phyloP scores from a whole-genome alignment of 2,113 vertebrate species.

The Anolis carolinensis region DNA sequence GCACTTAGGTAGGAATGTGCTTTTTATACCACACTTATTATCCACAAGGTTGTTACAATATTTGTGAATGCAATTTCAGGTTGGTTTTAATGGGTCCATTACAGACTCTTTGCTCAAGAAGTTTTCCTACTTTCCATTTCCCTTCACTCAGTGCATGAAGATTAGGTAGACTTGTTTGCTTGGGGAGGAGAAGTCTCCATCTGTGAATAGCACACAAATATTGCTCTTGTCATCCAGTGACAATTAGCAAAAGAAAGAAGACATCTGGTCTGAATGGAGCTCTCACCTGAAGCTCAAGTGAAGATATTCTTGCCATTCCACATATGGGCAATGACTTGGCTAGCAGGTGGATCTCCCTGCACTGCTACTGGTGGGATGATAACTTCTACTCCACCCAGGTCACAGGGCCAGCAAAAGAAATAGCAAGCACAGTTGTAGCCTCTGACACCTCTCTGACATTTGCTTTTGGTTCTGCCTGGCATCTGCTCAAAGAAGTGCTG shows the following conservation, averaged over 20 bases:
- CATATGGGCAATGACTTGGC: not conserved
- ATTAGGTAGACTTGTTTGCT: not conserved
- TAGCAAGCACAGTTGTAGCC: not conserved
- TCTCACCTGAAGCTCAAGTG: not conserved
- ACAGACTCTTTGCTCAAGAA: conserved; percentile 44
- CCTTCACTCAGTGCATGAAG: not conserved
- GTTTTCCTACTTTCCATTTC: not conserved
- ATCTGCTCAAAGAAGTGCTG: not conserved
- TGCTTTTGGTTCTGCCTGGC: too few species aligned
- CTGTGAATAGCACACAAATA: not conserved
- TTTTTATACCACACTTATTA: conserved; percentile 77
- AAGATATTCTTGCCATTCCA: not conserved
- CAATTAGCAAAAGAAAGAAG: not conserved
- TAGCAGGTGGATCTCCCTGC: not conserved
- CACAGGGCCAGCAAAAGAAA: too few species aligned
- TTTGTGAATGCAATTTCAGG: conserved; percentile 67
- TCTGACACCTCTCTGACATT: too few species aligned
- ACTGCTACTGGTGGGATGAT: not conserved
- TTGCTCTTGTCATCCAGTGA: not conserved
- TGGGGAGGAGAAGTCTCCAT: not conserved
- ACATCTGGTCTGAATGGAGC: not conserved
- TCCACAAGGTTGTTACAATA: conserved; percentile 68
- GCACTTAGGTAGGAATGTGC: conserved; percentile 75
- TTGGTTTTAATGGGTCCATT: conserved; percentile 77
- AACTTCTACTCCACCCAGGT: too few species aligned